These are phyloP conservation scores for Drosophila subobscura DNA, from an alignment of 1,140 invertebrate species.

Conservation along the genomic window DNA sequence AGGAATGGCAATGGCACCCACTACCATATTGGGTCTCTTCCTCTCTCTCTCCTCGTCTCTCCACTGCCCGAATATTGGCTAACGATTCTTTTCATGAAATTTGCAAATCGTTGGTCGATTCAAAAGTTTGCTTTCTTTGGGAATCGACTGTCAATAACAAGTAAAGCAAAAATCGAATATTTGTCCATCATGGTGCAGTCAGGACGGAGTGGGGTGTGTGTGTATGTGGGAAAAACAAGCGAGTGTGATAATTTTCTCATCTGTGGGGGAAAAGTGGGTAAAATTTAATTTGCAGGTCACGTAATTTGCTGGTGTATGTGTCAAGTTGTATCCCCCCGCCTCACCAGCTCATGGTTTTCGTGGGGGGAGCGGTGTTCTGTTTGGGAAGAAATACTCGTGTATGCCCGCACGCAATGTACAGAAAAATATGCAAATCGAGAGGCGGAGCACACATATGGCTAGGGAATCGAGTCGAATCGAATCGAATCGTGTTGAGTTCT, in stretches of 20 bases:
- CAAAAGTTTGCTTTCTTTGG: constrained; percentile 25
- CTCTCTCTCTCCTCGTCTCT: too few relatives aligned
- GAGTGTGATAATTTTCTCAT: constrained; percentile 78
- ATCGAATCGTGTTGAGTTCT: constrained; percentile 37
- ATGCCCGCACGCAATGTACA: constrained; percentile 59
- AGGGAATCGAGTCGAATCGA: constrained; percentile 35
- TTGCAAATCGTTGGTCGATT: constrained; percentile 49
- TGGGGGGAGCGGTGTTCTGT: constrained; percentile 24
- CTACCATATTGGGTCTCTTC: too few relatives aligned
- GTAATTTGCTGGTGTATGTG: constrained; percentile 73
- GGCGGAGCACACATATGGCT: constrained; percentile 67
- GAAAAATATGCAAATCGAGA: constrained; percentile 73
- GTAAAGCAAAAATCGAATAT: constrained; percentile 35
- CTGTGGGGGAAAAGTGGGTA: constrained; percentile 66
- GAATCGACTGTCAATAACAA: constrained; percentile 19
- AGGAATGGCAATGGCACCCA: constrained; percentile 29
- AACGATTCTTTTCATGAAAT: constrained; percentile 53
- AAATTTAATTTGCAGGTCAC: constrained; percentile 81
- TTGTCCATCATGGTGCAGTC: constrained; percentile 3
- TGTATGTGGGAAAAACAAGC: constrained; percentile 6
- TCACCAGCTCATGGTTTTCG: too few relatives aligned
- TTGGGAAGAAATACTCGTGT: constrained; percentile 54
- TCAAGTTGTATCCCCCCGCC: constrained; percentile 21
- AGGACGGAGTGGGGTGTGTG: background rate
- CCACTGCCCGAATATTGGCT: constrained; percentile 30